Evolutionary conservation across 2,113 vertebrate genomes (phyloP), one percentile per base, ranked within the genome.

Genomic region (Polypterus bichir): DNA sequence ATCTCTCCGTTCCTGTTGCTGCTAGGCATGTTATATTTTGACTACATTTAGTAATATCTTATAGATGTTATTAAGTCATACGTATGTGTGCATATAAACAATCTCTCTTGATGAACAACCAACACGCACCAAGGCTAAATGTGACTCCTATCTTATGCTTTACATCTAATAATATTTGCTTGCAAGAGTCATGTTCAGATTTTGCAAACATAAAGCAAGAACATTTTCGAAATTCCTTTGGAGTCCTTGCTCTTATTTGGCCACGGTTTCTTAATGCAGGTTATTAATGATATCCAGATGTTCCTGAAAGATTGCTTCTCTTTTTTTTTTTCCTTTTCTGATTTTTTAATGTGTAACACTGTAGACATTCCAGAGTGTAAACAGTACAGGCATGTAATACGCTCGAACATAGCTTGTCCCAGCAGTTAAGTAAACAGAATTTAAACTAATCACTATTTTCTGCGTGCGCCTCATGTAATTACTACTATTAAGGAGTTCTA

Each of bases 281-380:
- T 61, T 76, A 71, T 74, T 70, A 77, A 79, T 60, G 10, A 61
- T 69, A 56, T 73, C 73, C 76, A 79, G 74, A 74, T 69, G 71
- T 72, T 68, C 69, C 65, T 62, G 7, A 48, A 52, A 54, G 57
- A 68, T 65, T 66, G 51, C 7, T 3, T 52, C 10, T 52, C 10
- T 52, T 52, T 8, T 10, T 8, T 10, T 52, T 52, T 52, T 52
- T 52, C 71, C 71, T 76, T 76, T 79, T 27, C 27, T 27, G 27
- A 27, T 27, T 71, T 70, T 67, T 60, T 54, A 57, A 45, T 54
- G 3, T 67, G 62, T 46, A 5, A 60, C 58, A 63, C 47, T 45
- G 48, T 46, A 59, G 62, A 65, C 65, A 69, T 59, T 66, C 65
- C 48, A 46, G 46, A 62, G 56, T 65, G 68, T 51, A 53, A 62